Percentiles rank a stretch among this genome's conserved stretches.
Conservation (phyloP, 2,113 vertebrate species). For the Enhydra lutris region DNA sequence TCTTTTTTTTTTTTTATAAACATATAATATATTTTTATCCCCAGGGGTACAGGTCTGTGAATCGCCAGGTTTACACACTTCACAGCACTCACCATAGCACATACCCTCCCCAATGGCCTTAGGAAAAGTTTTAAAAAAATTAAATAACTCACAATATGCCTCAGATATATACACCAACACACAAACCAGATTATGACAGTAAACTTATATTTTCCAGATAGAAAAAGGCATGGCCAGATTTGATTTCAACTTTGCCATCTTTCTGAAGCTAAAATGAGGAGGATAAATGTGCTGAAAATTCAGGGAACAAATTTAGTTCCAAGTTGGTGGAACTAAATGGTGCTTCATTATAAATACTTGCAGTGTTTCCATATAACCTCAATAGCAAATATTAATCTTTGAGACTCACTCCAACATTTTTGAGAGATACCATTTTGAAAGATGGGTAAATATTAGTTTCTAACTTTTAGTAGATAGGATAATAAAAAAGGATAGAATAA, state of each 20-base stretch:
- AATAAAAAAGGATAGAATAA: neutral
- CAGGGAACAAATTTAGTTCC: neutral
- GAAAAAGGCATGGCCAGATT: constrained; percentile 70
- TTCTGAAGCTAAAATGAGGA: constrained; percentile 67
- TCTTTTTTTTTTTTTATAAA: too few relatives aligned
- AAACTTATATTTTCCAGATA: constrained; percentile 78
- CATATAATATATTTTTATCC: too few relatives aligned
- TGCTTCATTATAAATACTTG: neutral
- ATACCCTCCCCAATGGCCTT: too few relatives aligned
- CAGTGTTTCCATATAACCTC: neutral
- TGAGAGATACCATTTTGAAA: neutral
- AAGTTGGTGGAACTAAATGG: neutral
- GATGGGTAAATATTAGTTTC: neutral
- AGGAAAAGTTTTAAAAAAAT: neutral
- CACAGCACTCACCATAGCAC: too few relatives aligned
- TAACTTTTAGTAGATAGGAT: neutral
- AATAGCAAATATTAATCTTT: neutral
- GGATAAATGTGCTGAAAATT: neutral
- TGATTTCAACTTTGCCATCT: constrained; percentile 57
- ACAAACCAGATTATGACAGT: neutral
- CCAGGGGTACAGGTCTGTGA: too few relatives aligned
- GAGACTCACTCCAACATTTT: neutral
- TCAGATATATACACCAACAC: neutral
- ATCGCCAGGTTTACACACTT: too few relatives aligned
- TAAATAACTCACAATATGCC: neutral